phyloP scores from a whole-genome alignment of 2,888 invertebrate species.

The Archips crataeganus region DNA sequence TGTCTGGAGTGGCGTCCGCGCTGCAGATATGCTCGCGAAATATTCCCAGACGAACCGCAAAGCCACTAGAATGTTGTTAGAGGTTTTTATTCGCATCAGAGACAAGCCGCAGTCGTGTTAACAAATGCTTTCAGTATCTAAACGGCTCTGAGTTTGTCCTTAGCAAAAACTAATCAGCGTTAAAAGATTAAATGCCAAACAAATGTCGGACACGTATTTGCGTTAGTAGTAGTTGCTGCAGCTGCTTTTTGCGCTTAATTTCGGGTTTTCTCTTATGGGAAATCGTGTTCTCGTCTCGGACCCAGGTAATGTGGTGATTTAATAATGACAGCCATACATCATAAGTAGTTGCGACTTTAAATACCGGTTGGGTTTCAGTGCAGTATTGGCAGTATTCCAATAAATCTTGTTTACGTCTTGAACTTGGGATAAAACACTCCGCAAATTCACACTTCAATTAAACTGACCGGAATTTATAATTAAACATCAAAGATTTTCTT shows the following conservation, averaged over 20 bases:
- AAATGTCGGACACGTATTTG: constrained; percentile 40
- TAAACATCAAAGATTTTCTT: too few relatives aligned
- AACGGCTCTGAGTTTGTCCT: constrained; percentile 43
- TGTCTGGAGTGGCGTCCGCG: constrained; percentile 42
- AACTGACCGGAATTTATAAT: too few relatives aligned
- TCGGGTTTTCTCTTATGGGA: constrained; percentile 63
- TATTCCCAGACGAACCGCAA: constrained; percentile 63
- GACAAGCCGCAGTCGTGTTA: constrained; percentile 46
- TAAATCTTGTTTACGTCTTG: background rate
- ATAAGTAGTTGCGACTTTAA: constrained; percentile 50
- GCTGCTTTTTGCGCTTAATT: constrained; percentile 49
- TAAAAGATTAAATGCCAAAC: constrained; percentile 39
- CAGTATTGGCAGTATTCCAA: background rate
- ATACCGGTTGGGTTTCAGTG: constrained; percentile 7
- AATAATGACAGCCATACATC: constrained; percentile 68
- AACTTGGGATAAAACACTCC: background rate
- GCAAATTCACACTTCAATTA: too few relatives aligned
- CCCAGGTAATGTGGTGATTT: constrained; percentile 68
- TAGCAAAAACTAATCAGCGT: constrained; percentile 43
- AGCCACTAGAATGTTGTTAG: constrained; percentile 66
- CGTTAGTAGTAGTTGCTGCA: constrained; percentile 14
- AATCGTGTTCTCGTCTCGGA: constrained; percentile 58
- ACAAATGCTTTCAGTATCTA: constrained; percentile 64
- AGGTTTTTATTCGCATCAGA: constrained; percentile 62
- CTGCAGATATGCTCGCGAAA: constrained; percentile 59